Evolutionary conservation across 1,140 invertebrate genomes (phyloP).

Genomic region (Neodiprion lecontei): DNA sequence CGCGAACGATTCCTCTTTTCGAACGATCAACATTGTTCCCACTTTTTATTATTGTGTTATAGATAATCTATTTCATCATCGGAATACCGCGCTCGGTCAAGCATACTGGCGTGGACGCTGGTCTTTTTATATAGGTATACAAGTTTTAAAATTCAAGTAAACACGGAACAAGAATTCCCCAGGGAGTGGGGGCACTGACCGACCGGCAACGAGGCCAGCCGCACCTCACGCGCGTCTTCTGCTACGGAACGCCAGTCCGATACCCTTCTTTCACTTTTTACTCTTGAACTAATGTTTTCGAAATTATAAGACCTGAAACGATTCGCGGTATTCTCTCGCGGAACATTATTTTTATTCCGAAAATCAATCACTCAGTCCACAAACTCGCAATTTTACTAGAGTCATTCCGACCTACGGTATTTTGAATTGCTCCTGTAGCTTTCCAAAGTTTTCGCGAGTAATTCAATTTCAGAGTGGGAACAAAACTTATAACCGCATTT

Average conservation of each 20-base stretch:
- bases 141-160: constrained; percentile 35
- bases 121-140: constrained; percentile 6
- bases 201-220: constrained; percentile 61
- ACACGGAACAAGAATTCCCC: constrained; percentile 38
- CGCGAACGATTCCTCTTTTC: background rate
- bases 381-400: too few species aligned
- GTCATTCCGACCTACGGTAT: too few species aligned
- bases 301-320: background rate
- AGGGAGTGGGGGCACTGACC: constrained; percentile 52
- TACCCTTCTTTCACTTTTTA: constrained; percentile 5
- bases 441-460: too few species aligned
- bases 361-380: too few species aligned
- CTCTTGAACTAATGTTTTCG: background rate
- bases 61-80: constrained; percentile 46
- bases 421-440: too few species aligned
- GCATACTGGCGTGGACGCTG: constrained; percentile 21
- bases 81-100: constrained; percentile 35
- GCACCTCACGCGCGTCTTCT: constrained; percentile 57
- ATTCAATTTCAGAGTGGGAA: too few species aligned
- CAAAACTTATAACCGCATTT: too few species aligned
- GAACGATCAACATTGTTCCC: background rate
- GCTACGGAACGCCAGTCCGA: constrained; percentile 40
- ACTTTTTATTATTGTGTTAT: constrained; percentile 43
- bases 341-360: too few species aligned
- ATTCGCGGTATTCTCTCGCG: background rate